Conservation (phyloP, 2,797 vertebrate genomes). For the Enteromius fasciolatus region DNA sequence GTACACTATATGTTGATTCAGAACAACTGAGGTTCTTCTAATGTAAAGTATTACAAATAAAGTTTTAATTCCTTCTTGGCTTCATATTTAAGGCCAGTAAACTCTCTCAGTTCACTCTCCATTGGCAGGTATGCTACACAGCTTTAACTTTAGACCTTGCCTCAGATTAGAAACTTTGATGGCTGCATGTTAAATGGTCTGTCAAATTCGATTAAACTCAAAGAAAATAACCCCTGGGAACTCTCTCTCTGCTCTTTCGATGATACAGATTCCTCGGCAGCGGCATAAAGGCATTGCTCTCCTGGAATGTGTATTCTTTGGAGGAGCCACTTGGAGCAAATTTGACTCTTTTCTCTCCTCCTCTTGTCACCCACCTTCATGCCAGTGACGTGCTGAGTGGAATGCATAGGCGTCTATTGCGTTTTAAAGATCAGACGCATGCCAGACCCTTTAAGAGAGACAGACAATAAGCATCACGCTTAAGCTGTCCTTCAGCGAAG, state of each 20-base stretch:
- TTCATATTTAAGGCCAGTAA: background rate
- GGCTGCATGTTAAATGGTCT: constrained; percentile 46
- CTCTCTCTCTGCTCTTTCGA: constrained; percentile 30
- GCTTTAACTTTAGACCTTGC: background rate
- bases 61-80: background rate
- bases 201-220: constrained; percentile 46
- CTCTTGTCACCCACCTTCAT: constrained; percentile 46
- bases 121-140: background rate
- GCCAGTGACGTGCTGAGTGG: constrained; percentile 38
- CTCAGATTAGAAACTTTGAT: constrained; percentile 9
- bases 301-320: constrained; percentile 49
- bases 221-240: constrained; percentile 53
- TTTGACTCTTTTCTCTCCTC: constrained; percentile 36
- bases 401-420: constrained; percentile 48
- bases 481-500: constrained; percentile 47
- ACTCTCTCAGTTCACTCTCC: background rate
- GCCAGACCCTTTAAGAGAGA: constrained; percentile 44
- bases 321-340: constrained; percentile 33
- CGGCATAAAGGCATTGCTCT: constrained; percentile 33
- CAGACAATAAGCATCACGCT: constrained; percentile 58
- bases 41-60: background rate
- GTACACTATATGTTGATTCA: too few relatives aligned
- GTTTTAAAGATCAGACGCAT: constrained; percentile 50
- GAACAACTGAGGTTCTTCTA: too few relatives aligned
- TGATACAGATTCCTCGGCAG: constrained; percentile 27